Conservation (phyloP, 2,888 invertebrate genomes). For the Cephus rjabovi region DNA sequence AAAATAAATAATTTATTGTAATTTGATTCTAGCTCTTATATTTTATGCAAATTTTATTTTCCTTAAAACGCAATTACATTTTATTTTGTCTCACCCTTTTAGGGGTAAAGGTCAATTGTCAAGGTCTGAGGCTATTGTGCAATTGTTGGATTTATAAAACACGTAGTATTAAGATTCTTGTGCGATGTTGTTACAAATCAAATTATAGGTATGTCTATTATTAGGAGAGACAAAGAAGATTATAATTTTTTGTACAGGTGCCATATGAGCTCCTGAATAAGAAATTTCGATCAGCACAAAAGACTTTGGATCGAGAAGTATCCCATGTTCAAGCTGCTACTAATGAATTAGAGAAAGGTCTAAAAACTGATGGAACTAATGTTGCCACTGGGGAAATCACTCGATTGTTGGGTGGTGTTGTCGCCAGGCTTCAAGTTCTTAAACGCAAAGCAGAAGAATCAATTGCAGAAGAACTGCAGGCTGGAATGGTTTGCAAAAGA, state of each 20-base stretch:
- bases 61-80: neutral
- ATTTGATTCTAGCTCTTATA: neutral
- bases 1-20: neutral
- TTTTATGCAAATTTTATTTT: neutral
- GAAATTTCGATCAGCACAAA: conserved; percentile 95
- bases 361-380: conserved; percentile 68
- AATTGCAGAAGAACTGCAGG: conserved; percentile 90
- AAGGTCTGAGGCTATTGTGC: neutral
- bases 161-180: neutral
- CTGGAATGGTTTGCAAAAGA: conserved; percentile 91
- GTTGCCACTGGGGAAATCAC: conserved; percentile 80
- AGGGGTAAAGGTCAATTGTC: neutral
- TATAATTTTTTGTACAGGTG: conserved; percentile 72
- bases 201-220: neutral
- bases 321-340: conserved; percentile 87
- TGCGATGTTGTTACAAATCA: neutral
- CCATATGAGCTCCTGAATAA: conserved; percentile 99
- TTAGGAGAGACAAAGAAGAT: neutral
- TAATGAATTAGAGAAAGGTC: conserved; percentile 81
- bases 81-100: neutral
- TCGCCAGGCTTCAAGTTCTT: conserved; percentile 88
- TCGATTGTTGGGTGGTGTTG: conserved; percentile 86
- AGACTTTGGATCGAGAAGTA: conserved; percentile 92
- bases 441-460: conserved; percentile 96
- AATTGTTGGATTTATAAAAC: neutral